Percentiles rank a stretch among this genome's conserved stretches.
Evolutionary conservation across 1,140 invertebrate species (phyloP).

Genomic region (Tetramorium simillimum): DNA sequence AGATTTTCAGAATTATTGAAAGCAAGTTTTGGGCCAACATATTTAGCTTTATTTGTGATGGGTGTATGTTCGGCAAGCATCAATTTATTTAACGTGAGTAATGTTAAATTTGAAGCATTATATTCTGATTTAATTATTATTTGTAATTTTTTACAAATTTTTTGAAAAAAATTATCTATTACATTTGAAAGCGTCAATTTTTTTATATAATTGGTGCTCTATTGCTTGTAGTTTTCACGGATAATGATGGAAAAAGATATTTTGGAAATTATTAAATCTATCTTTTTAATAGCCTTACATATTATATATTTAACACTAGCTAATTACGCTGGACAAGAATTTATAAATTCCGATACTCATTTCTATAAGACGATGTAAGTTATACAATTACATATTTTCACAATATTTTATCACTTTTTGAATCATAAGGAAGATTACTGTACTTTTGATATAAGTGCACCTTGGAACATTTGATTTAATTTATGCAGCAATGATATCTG

Average conservation of each 20-base stretch:
- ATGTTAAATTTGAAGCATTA: not conserved
- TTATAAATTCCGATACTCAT: constrained; percentile 2
- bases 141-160: not conserved
- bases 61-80: not conserved
- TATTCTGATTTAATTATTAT: not conserved
- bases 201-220: not conserved
- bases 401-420: not conserved
- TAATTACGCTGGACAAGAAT: constrained; percentile 36
- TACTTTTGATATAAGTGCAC: too few relatives aligned
- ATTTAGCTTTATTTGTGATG: not conserved
- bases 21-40: not conserved
- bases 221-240: not conserved
- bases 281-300: not conserved
- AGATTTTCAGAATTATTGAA: constrained; percentile 35
- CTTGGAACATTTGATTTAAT: too few relatives aligned
- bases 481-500: not conserved
- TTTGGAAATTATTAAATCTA: constrained; percentile 5
- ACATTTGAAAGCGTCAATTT: not conserved
- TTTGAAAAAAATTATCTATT: not conserved
- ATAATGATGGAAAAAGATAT: too few relatives aligned
- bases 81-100: constrained; percentile 26
- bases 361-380: constrained; percentile 2
- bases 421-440: not conserved
- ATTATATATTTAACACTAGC: not conserved
- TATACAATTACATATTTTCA: not conserved